These are phyloP conservation scores for Ictidomys tridecemlineatus DNA, from an alignment of 2,113 vertebrate species.

Conservation along the genomic window DNA sequence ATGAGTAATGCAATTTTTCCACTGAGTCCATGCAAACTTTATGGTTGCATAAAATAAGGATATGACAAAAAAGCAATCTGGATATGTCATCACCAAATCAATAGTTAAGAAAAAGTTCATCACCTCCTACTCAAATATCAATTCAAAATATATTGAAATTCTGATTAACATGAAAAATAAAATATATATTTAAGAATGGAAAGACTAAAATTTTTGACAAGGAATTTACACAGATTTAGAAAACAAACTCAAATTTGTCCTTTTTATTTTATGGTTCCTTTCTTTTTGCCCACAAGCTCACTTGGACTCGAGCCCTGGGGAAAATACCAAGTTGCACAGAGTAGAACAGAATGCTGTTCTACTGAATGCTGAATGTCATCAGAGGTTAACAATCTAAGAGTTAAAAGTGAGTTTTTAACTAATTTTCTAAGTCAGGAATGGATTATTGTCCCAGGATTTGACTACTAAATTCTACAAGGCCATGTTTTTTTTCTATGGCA, in stretches of 20 bases:
- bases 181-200: neutral
- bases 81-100: constrained; percentile 68
- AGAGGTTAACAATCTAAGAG: constrained; percentile 16
- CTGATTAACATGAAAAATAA: neutral
- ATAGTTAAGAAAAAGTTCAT: constrained; percentile 33
- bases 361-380: neutral
- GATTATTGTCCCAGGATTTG: neutral
- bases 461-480: neutral
- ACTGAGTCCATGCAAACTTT: constrained; percentile 35
- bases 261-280: neutral
- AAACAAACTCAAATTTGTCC: neutral
- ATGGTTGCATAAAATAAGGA: constrained; percentile 64
- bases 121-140: constrained; percentile 48
- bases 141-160: neutral
- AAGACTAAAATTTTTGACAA: neutral
- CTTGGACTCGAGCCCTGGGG: constrained; percentile 11
- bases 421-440: constrained; percentile 15
- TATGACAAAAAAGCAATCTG: constrained; percentile 63
- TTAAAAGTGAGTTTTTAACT: constrained; percentile 19
- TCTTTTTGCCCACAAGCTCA: neutral
- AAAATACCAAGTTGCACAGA: neutral
- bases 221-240: neutral
- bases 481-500: neutral
- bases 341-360: neutral
- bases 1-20: constrained; percentile 69